phyloP scores from a whole-genome alignment of 2,888 invertebrate species.

The Athalia rosae region DNA sequence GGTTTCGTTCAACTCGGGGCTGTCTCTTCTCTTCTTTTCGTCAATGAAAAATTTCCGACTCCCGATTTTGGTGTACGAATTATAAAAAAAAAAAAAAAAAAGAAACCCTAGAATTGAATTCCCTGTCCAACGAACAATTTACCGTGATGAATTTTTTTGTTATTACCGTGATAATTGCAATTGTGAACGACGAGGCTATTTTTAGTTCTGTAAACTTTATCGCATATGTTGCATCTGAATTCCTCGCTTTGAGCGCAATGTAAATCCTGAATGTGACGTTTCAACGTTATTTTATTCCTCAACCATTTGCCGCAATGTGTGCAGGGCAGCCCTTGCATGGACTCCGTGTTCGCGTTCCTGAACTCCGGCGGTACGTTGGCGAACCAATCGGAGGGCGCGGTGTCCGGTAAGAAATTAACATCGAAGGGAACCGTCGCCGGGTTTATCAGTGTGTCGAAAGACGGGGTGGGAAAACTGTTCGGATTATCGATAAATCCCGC shows the following conservation, averaged over 20 bases:
- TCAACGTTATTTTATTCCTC: constrained; percentile 64
- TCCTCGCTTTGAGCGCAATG: constrained; percentile 65
- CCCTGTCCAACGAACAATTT: background rate
- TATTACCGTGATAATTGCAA: constrained; percentile 66
- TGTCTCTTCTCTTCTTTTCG: too few relatives aligned
- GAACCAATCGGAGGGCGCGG: constrained; percentile 40
- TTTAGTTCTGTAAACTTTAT: constrained; percentile 66
- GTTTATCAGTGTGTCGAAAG: constrained; percentile 8
- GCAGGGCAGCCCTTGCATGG: constrained; percentile 59
- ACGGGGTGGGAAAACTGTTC: background rate
- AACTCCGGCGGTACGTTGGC: constrained; percentile 32
- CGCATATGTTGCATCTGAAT: constrained; percentile 65
- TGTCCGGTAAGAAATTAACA: constrained; percentile 19
- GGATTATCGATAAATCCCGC: background rate
- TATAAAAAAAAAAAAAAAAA: too few relatives aligned
- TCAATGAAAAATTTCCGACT: too few relatives aligned
- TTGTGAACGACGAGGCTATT: constrained; percentile 68
- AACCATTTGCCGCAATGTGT: constrained; percentile 66
- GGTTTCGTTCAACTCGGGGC: too few relatives aligned
- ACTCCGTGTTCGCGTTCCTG: constrained; percentile 41
- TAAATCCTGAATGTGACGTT: constrained; percentile 65
- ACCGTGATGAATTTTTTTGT: constrained; percentile 42
- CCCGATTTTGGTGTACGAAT: too few relatives aligned
- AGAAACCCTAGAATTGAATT: too few relatives aligned
- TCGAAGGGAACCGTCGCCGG: constrained; percentile 4